phyloP scores from a whole-genome alignment of 2,113 vertebrate genomes.

The Pardalotus punctatus region DNA sequence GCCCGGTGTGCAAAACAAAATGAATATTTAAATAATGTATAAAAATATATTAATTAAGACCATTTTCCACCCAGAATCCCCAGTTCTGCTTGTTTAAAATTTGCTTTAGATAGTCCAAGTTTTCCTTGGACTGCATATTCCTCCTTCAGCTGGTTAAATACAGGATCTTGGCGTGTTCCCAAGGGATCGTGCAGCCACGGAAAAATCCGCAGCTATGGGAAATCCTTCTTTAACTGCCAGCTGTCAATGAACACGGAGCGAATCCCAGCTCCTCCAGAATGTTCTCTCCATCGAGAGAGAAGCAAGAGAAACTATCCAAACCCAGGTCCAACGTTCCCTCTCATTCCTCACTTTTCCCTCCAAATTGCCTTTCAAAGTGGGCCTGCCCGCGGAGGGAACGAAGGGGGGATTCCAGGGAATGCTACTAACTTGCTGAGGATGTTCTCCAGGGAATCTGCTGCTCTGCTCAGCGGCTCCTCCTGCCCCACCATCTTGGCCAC shows the following conservation, averaged over 20 bases:
- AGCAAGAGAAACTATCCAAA: background rate
- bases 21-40: background rate
- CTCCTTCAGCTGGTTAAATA: background rate
- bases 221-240: background rate
- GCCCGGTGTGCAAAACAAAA: background rate
- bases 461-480: constrained; percentile 82
- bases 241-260: background rate
- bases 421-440: constrained; percentile 92
- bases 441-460: constrained; percentile 88
- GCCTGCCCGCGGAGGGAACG: background rate
- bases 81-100: background rate
- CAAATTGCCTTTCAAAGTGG: background rate
- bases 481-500: constrained; percentile 82
- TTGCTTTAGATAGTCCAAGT: background rate
- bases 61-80: background rate
- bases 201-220: background rate
- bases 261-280: background rate
- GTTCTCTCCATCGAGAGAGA: background rate
- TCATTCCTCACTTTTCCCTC: background rate
- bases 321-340: background rate
- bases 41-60: background rate
- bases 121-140: background rate
- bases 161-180: background rate
- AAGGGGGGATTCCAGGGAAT: background rate
- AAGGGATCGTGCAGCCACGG: background rate